Evolutionary conservation across 2,797 vertebrate species (phyloP).

Genomic region (Staurois parvus): DNA sequence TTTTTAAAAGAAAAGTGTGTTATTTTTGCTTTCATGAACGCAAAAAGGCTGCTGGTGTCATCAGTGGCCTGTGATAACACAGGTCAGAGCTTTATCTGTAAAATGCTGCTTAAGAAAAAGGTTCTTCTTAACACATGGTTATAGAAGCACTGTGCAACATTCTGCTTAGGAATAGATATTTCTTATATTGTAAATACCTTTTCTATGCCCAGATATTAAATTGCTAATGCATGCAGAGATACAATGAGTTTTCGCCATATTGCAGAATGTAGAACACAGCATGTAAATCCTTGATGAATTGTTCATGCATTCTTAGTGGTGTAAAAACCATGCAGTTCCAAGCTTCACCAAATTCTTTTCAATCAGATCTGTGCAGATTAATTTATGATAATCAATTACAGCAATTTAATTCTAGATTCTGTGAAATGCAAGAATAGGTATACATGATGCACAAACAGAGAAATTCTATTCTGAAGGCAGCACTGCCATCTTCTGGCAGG

Average conservation of each 20-base stretch:
- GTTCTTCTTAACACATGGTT: neutral
- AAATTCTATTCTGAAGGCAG: slow-evolving; percentile 34
- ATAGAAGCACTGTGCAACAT: neutral
- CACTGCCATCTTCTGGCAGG: slow-evolving; percentile 53
- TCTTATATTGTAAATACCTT: slow-evolving; percentile 31
- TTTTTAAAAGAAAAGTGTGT: neutral
- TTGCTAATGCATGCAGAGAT: slow-evolving; percentile 51
- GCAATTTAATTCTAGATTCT: slow-evolving; percentile 55
- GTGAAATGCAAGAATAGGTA: slow-evolving; percentile 59
- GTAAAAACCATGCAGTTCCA: slow-evolving; percentile 52
- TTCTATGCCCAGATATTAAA: slow-evolving; percentile 49
- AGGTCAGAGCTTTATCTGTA: neutral
- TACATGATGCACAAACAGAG: slow-evolving; percentile 34
- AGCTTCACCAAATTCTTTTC: slow-evolving; percentile 56
- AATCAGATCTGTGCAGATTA: slow-evolving; percentile 60
- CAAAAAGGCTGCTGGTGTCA: neutral
- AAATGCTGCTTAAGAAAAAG: neutral
- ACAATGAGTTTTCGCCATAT: slow-evolving; percentile 41
- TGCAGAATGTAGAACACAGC: slow-evolving; percentile 27
- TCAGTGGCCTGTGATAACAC: neutral
- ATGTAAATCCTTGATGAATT: slow-evolving; percentile 57
- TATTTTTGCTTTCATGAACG: neutral
- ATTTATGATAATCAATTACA: slow-evolving; percentile 63
- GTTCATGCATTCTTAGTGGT: slow-evolving; percentile 58
- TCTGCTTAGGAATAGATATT: slow-evolving; percentile 17